Percentiles rank a stretch among this genome's conserved stretches.
These are phyloP conservation scores for Lates japonicus DNA, from an alignment of 2,797 vertebrate species.

Conservation along the genomic window DNA sequence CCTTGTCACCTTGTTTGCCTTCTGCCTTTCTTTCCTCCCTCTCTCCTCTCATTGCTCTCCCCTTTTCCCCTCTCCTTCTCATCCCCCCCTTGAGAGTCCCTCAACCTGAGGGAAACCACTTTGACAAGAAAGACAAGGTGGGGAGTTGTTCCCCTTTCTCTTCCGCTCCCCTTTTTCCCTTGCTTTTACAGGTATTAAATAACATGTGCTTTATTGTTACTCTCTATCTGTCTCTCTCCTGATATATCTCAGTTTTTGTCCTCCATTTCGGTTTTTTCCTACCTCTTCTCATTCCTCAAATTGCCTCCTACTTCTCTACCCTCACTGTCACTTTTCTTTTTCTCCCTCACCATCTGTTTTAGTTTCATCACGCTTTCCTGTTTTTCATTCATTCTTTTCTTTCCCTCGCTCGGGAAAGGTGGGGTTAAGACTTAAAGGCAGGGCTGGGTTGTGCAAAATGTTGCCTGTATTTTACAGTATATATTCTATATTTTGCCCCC, in stretches of 20 bases:
- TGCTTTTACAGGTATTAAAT: slow-evolving; percentile 66
- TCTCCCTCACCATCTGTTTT: slow-evolving; percentile 68
- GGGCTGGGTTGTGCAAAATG: slow-evolving; percentile 27
- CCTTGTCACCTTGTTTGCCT: slow-evolving; percentile 64
- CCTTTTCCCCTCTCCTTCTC: slow-evolving; percentile 10
- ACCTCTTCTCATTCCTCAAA: slow-evolving; percentile 45
- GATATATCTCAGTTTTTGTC: slow-evolving; percentile 50
- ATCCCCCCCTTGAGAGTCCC: slow-evolving; percentile 41
- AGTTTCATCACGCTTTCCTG: slow-evolving; percentile 62
- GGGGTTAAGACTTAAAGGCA: slow-evolving; percentile 47
- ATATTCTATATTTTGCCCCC: slow-evolving; percentile 29
- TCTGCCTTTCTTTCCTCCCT: slow-evolving; percentile 37
- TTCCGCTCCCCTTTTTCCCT: background rate
- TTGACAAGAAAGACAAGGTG: slow-evolving; percentile 58
- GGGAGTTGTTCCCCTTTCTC: slow-evolving; percentile 36
- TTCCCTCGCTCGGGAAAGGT: slow-evolving; percentile 47
- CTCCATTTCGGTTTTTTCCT: slow-evolving; percentile 37
- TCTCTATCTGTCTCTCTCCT: slow-evolving; percentile 52
- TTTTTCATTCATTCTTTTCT: slow-evolving; percentile 39
- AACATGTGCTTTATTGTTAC: slow-evolving; percentile 68
- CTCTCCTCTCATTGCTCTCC: slow-evolving; percentile 22
- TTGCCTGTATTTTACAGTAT: slow-evolving; percentile 40
- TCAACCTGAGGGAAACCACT: slow-evolving; percentile 56
- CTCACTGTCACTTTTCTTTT: slow-evolving; percentile 59
- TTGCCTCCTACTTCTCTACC: slow-evolving; percentile 54